Percentiles rank a stretch among this genome's conserved stretches.
Evolutionary conservation across 2,797 vertebrate species (phyloP).

Genomic region (Aeoliscus strigatus): DNA sequence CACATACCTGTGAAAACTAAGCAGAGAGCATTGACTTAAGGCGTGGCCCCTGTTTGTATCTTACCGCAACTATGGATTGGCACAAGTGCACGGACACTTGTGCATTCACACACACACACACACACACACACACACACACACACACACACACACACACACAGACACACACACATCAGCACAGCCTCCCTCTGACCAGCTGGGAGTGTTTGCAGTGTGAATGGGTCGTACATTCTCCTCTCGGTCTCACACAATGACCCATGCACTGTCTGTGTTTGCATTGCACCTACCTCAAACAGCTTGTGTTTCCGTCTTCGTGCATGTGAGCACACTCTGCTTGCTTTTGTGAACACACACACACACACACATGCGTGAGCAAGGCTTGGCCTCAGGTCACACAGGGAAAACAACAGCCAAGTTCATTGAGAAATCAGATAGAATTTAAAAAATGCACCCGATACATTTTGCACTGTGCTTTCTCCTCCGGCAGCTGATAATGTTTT

Average conservation of each 20-base stretch:
- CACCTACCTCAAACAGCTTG: slow-evolving; percentile 67
- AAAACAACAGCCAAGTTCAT: slow-evolving; percentile 65
- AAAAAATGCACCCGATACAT: slow-evolving; percentile 50
- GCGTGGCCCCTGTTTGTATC: slow-evolving; percentile 67
- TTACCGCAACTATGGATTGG: slow-evolving; percentile 53
- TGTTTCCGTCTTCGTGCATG: slow-evolving; percentile 56
- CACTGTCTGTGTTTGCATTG: slow-evolving; percentile 73
- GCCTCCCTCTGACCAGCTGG: slow-evolving; percentile 61
- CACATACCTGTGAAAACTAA: slow-evolving; percentile 71
- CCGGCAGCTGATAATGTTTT: slow-evolving; percentile 33
- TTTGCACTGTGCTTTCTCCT: slow-evolving; percentile 5
- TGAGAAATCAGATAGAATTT: slow-evolving; percentile 63
- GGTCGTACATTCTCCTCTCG: slow-evolving; percentile 49
- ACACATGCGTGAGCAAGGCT: slow-evolving; percentile 45
- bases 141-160: no score
- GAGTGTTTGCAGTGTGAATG: slow-evolving; percentile 68
- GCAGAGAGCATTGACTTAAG: slow-evolving; percentile 73
- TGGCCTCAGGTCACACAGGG: slow-evolving; percentile 46
- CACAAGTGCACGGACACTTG: slow-evolving; percentile 27
- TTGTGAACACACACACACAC: slow-evolving; percentile 50
- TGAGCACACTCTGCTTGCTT: slow-evolving; percentile 52
- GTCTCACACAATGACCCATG: slow-evolving; percentile 64
- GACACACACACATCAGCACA: slow-evolving; percentile 16
- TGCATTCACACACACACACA: slow-evolving; percentile 8
- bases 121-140: slow-evolving; percentile 9